Evolutionary conservation across 2,113 vertebrate species (phyloP).

Genomic region (Spizaetus ornatus): DNA sequence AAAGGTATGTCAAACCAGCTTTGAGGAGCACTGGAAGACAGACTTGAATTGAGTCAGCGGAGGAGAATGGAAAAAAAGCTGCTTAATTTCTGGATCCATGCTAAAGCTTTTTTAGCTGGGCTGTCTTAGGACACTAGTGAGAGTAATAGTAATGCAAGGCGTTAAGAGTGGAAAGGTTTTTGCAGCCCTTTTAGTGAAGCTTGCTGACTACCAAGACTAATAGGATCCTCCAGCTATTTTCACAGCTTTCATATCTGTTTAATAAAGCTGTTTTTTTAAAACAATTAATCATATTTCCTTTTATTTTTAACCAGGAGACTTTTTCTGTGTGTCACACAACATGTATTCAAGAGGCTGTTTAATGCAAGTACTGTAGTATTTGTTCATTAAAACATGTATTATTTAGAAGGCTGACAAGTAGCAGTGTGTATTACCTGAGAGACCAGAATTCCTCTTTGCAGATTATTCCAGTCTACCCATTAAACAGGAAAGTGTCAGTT

Average conservation of each 20-base stretch:
- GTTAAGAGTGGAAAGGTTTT: not conserved
- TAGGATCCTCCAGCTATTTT: not conserved
- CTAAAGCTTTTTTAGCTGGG: not conserved
- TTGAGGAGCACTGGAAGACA: not conserved
- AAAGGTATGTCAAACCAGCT: not conserved
- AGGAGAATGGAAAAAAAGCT: not conserved
- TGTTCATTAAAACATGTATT: constrained; percentile 39
- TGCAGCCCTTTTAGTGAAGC: not conserved
- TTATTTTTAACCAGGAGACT: not conserved
- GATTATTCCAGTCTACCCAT: not conserved
- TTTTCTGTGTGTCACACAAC: not conserved
- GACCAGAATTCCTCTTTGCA: not conserved
- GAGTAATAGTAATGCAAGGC: not conserved
- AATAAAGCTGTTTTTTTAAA: not conserved
- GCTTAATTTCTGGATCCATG: not conserved
- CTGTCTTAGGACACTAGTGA: not conserved
- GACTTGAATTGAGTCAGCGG: not conserved
- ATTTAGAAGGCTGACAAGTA: constrained; percentile 27
- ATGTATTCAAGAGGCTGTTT: not conserved
- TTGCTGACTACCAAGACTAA: not conserved
- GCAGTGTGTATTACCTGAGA: not conserved
- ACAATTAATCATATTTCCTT: not conserved
- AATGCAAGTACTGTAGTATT: constrained; percentile 17
- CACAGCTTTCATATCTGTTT: not conserved
- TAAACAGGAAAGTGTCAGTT: not conserved